Evolutionary conservation across 1,140 invertebrate species (phyloP).

Genomic region (Drosophila yakuba): DNA sequence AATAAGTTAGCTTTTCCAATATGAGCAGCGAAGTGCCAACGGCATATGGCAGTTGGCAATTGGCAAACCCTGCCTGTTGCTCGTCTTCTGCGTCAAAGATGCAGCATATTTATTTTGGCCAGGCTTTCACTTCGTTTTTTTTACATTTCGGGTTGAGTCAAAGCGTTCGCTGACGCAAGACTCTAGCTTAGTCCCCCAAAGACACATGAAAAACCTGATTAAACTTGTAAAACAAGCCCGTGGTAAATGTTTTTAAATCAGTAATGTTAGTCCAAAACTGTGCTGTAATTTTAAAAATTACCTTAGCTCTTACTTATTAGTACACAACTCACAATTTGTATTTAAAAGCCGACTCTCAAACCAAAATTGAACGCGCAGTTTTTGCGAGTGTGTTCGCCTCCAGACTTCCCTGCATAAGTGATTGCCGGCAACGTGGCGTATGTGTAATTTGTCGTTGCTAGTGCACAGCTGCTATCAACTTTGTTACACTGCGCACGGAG

Average conservation of each 20-base stretch:
- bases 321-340: no score
- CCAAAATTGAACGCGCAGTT: not conserved
- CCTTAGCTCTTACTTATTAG: no score
- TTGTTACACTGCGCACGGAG: constrained; percentile 43
- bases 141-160: constrained; percentile 19
- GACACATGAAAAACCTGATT: constrained; percentile 6
- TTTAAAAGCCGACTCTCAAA: no score
- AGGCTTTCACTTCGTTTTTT: constrained; percentile 34
- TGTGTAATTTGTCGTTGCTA: constrained; percentile 74
- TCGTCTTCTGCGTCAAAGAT: constrained; percentile 52
- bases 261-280: no score
- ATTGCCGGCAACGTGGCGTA: constrained; percentile 70
- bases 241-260: no score
- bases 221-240: not conserved
- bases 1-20: constrained; percentile 76
- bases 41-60: constrained; percentile 56
- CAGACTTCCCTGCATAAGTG: constrained; percentile 55
- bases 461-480: constrained; percentile 48
- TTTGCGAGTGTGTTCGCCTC: not conserved
- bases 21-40: constrained; percentile 50
- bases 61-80: constrained; percentile 47
- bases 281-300: no score
- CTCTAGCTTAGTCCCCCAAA: not conserved
- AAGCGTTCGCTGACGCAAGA: constrained; percentile 20
- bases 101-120: constrained; percentile 56